phyloP scores from a whole-genome alignment of 2,113 vertebrate species.

The Phalacrocorax carbo region DNA sequence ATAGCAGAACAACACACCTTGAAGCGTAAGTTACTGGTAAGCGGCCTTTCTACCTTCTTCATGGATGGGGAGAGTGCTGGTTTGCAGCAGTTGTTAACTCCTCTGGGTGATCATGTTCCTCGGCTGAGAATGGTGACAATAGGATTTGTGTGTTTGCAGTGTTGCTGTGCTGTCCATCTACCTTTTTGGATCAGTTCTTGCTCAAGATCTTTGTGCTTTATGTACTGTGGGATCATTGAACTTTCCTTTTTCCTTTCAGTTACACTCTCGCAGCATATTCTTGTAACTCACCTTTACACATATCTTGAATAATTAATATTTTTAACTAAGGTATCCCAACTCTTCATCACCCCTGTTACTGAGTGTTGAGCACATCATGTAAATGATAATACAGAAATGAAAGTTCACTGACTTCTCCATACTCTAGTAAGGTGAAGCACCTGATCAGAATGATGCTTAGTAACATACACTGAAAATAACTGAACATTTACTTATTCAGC shows the following conservation, averaged over 20 bases:
- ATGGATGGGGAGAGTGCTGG: neutral
- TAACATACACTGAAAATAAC: neutral
- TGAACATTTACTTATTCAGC: neutral
- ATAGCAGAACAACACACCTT: neutral
- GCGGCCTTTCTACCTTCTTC: neutral
- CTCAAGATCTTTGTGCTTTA: neutral
- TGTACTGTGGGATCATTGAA: neutral
- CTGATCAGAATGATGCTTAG: neutral
- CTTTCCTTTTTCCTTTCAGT: neutral
- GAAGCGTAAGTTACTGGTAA: neutral
- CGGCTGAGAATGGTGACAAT: neutral
- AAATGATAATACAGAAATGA: neutral
- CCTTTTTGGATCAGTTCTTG: neutral
- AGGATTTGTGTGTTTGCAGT: neutral
- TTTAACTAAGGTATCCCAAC: neutral
- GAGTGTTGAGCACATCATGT: neutral
- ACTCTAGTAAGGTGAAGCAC: neutral
- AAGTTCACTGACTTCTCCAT: neutral
- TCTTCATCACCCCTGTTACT: neutral
- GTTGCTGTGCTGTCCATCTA: neutral
- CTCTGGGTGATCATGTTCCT: rapidly evolving
- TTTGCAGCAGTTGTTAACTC: neutral
- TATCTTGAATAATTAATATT: neutral
- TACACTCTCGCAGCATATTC: neutral
- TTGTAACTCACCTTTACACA: neutral